Evolutionary conservation across 2,797 vertebrate species (phyloP).

Genomic region (Cryptoprocta ferox): DNA sequence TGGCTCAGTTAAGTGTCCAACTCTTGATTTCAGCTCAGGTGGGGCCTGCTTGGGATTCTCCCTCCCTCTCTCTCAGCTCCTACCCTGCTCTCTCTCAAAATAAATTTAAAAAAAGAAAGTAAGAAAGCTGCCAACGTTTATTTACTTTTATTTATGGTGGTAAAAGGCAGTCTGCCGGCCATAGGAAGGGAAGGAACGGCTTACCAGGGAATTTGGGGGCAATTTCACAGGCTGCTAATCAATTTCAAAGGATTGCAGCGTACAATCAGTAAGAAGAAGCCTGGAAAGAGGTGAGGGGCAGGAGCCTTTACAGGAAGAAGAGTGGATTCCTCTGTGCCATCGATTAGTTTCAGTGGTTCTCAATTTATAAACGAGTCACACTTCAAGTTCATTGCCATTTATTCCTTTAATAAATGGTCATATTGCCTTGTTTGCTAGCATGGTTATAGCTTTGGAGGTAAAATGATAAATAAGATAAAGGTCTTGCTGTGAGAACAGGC

Average conservation of each 20-base stretch:
- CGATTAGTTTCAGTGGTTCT: not conserved
- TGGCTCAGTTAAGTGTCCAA: too few relatives aligned
- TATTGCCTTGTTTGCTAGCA: not conserved
- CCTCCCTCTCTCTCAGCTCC: too few relatives aligned
- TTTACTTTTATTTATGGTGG: not conserved
- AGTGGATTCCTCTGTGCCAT: not conserved
- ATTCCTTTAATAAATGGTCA: not conserved
- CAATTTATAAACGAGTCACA: not conserved
- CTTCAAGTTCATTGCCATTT: not conserved
- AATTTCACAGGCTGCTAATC: conserved; percentile 49
- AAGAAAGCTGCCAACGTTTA: not conserved
- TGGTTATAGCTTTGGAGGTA: not conserved
- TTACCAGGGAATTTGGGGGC: not conserved
- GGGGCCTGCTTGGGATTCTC: too few relatives aligned
- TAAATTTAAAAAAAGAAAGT: too few relatives aligned
- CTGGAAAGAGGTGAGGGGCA: not conserved
- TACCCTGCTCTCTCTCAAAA: too few relatives aligned
- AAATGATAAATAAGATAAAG: conserved; percentile 26
- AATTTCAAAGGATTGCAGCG: conserved; percentile 9
- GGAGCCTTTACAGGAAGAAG: not conserved
- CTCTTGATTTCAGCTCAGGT: too few relatives aligned
- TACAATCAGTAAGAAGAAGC: not conserved
- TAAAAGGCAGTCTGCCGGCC: conserved; percentile 28
- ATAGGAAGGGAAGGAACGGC: not conserved
- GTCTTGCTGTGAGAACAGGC: not conserved